Evolutionary conservation across 2,888 invertebrate genomes (phyloP), one percentile per base, ranked within the genome.

Genomic region (Taenaris catops): DNA sequence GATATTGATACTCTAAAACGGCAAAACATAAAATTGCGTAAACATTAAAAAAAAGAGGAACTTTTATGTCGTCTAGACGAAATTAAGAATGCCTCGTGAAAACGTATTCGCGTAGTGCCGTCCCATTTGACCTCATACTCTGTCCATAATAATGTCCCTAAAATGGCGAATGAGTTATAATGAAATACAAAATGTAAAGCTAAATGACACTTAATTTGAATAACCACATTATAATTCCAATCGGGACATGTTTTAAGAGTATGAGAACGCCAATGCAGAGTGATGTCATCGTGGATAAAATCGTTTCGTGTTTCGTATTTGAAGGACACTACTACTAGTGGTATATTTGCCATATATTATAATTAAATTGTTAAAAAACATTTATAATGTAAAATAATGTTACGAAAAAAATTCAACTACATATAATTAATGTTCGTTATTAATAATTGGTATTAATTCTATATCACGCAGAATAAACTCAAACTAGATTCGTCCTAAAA

Each of bases 181-280:
- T 37, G 14, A 34, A 33, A 36, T 38, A 37, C 29, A 33, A 36
- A 36, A 44, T 25, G 28, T 38, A 7, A 26, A 41, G 34, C 19
- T 41, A 28, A 38, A 41, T 38, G 34, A 34, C 23, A 19, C 18
- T 12, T 16, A 27, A 37, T 44, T 44, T 39, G 25, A 40, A 44
- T 44, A 34, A 20, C 12, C 9, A 25, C 9, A 20, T 38, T 20
- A 28, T 44, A 25, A 34, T 34, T 38, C 38, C 12, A 33, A 38
- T 40, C 27, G 19, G 18, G 14, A 16, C 20, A 20, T 20, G 8
- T 32, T 35, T 27, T 32, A 32, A 16, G 14, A 7, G n/a, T n/a
- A n/a, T n/a, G 23, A 19, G 31, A 29, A 38, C 27, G 18, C 24
- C 23, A 16, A 38, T 35, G 25, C 25, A 25, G 17, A 25, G 21